Evolutionary conservation across 2,113 vertebrate species (phyloP).

Genomic region (Mormoops blainvillei): DNA sequence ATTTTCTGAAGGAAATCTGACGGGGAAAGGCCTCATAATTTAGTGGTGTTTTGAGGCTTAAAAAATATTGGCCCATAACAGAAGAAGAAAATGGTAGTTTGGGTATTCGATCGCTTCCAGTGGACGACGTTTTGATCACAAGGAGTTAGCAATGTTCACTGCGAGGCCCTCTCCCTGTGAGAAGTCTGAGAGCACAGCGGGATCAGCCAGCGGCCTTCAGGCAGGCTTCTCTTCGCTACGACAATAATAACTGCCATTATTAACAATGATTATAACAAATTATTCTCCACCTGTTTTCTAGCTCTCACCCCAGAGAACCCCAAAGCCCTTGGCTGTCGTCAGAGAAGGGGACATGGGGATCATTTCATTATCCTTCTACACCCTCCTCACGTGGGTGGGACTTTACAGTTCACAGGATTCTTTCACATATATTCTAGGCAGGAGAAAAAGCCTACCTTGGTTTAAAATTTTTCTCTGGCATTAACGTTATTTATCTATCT

Average conservation of each 20-base stretch:
- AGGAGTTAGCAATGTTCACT: neutral
- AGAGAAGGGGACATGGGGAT: neutral
- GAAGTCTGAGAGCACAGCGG: too few species aligned
- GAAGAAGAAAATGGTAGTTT: neutral
- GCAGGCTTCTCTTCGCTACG: neutral
- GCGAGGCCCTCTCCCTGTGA: neutral
- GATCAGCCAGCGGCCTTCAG: neutral
- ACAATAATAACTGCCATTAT: neutral
- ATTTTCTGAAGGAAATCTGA: constrained; percentile 54
- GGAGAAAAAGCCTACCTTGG: neutral
- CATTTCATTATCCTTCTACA: neutral
- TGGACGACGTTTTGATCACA: neutral
- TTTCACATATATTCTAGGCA: neutral
- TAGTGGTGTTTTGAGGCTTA: constrained; percentile 18
- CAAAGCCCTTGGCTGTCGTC: neutral
- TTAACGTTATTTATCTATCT: neutral
- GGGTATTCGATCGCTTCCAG: neutral
- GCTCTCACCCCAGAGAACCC: neutral
- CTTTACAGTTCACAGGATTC: neutral
- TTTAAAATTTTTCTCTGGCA: neutral
- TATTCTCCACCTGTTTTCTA: neutral
- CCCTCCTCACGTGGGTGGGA: neutral
- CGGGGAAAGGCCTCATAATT: neutral
- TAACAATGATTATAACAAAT: neutral
- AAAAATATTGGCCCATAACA: neutral